A percentile compares a stretch with the other conserved stretches of the same genome.
Conservation (phyloP, 2,888 invertebrate genomes). For the Tipula unca region DNA sequence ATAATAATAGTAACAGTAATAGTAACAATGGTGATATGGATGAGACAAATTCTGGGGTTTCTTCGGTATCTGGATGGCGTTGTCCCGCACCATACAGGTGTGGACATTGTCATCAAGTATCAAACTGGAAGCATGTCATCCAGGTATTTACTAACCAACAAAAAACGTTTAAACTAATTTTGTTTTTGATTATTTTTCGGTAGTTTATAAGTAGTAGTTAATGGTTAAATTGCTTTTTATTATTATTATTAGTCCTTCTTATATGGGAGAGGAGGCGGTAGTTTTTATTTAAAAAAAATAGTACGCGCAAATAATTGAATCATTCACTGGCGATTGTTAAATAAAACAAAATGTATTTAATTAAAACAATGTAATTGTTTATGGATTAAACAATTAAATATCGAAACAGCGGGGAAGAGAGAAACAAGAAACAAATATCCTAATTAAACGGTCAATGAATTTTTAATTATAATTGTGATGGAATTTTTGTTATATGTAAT, state of each 20-base stretch:
- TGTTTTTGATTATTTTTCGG: background rate
- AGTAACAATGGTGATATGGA: slow-evolving; percentile 40
- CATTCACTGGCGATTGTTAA: background rate
- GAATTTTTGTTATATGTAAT: background rate
- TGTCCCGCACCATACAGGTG: slow-evolving; percentile 58
- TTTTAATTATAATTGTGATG: background rate
- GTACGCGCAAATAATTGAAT: background rate
- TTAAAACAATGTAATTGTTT: background rate
- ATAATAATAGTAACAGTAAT: slow-evolving; percentile 17
- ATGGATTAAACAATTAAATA: slow-evolving; percentile 2
- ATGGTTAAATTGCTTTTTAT: background rate
- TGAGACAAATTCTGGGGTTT: slow-evolving; percentile 47
- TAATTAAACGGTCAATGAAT: background rate
- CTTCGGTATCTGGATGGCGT: slow-evolving; percentile 38
- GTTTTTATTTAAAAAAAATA: background rate
- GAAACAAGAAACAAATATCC: background rate
- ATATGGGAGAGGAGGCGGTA: background rate
- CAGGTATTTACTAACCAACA: slow-evolving; percentile 54
- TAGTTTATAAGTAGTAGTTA: slow-evolving; percentile 15
- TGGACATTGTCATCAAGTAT: slow-evolving; percentile 73
- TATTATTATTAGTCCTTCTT: background rate
- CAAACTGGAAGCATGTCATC: slow-evolving; percentile 80
- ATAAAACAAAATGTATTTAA: background rate
- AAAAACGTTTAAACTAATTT: slow-evolving; percentile 14
- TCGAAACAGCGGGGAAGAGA: background rate